These are phyloP conservation scores for Cheilosia scutellata DNA, from an alignment of 2,888 invertebrate species.

Conservation along the genomic window DNA sequence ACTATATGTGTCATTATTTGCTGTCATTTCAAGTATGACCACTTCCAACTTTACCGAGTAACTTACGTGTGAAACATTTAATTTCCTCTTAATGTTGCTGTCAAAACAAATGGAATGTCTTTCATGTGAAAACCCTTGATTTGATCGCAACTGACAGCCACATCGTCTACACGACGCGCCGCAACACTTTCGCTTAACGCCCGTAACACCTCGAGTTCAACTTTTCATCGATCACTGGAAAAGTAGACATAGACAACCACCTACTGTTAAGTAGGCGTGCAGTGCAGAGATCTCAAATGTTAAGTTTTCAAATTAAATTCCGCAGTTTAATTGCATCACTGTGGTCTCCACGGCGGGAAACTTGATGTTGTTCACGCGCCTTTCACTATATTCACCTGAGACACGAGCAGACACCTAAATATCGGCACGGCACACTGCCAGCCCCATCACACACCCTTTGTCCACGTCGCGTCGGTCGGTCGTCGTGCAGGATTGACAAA, in stretches of 20 bases:
- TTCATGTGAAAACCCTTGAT: conserved; percentile 14
- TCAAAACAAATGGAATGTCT: background rate
- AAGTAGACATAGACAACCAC: conserved; percentile 19
- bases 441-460: conserved; percentile 13
- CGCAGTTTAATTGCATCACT: conserved; percentile 12
- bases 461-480: background rate
- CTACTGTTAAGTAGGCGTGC: conserved; percentile 24
- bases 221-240: conserved; percentile 26
- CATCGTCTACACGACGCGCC: background rate
- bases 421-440: background rate
- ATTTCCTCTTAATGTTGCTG: background rate
- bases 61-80: background rate
- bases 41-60: no score
- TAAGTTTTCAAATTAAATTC: conserved; percentile 7
- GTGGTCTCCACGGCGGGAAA: conserved; percentile 2
- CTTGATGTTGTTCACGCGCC: conserved; percentile 27
- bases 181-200: conserved; percentile 5
- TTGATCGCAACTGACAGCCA: background rate
- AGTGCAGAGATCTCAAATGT: conserved; percentile 21
- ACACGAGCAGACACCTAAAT: conserved; percentile 7
- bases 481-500: conserved; percentile 2
- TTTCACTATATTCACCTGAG: conserved; percentile 29
- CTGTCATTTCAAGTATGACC: no score
- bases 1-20: no score
- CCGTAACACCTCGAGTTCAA: conserved; percentile 25